A percentile compares a stretch with the other conserved stretches of the same genome.
These are phyloP conservation scores for Antigone vipio DNA, from an alignment of 2,113 vertebrate species.

Conservation along the genomic window DNA sequence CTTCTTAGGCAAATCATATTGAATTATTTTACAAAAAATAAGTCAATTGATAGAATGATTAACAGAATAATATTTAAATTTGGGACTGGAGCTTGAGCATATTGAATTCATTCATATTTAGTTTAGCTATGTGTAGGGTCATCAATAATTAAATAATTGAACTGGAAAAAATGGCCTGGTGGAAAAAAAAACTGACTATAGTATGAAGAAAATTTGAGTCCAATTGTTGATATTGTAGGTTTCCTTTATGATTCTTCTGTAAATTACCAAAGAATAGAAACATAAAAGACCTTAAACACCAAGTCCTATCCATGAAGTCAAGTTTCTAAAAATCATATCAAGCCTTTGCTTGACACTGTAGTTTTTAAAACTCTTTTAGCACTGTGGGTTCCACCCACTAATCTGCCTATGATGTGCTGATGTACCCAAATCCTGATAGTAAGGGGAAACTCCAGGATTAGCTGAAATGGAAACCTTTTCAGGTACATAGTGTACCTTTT, in stretches of 20 bases:
- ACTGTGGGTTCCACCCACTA: not conserved
- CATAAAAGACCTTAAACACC: not conserved
- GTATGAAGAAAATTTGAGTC: not conserved
- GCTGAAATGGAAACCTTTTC: not conserved
- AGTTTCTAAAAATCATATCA: not conserved
- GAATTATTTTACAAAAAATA: not conserved
- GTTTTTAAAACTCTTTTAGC: not conserved
- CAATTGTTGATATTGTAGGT: not conserved
- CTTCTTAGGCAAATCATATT: not conserved
- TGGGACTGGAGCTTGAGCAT: not conserved
- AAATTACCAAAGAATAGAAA: not conserved
- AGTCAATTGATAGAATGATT: not conserved
- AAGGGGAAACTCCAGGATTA: not conserved
- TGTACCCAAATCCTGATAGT: not conserved
- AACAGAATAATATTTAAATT: not conserved
- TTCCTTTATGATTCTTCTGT: not conserved
- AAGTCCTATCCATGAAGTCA: not conserved
- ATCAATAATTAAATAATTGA: not conserved
- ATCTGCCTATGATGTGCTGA: not conserved
- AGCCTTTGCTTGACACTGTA: not conserved
- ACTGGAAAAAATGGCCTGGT: not conserved
- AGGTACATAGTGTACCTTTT: not conserved
- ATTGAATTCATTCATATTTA: not conserved
- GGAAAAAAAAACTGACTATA: not conserved
- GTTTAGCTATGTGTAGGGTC: not conserved